These are phyloP conservation scores for Platanista minor DNA, from an alignment of 2,113 vertebrate species.

Conservation along the genomic window DNA sequence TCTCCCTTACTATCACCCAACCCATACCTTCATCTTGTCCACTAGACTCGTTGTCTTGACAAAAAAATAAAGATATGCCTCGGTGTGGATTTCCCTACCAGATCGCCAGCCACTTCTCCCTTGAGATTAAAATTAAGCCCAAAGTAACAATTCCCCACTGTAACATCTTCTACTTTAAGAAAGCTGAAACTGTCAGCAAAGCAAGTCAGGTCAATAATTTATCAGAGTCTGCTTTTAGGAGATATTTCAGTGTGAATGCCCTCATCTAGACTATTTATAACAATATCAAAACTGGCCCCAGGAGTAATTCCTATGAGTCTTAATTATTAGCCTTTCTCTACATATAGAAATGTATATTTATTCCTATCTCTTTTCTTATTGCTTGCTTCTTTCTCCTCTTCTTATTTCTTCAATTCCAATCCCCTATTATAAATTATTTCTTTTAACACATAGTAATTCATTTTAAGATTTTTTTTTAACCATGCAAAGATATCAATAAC, in stretches of 20 bases:
- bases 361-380: not conserved
- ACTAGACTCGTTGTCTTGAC: not conserved
- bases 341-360: not conserved
- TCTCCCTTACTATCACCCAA: not conserved
- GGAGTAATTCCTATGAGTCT: constrained; percentile 2
- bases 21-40: not conserved
- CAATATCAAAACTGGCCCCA: constrained; percentile 19
- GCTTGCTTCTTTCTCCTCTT: not conserved
- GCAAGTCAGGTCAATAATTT: constrained; percentile 60
- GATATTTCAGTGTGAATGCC: constrained; percentile 24
- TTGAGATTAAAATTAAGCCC: constrained; percentile 20
- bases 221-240: constrained; percentile 47
- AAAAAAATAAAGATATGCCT: not conserved
- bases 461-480: not conserved
- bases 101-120: not conserved
- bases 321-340: constrained; percentile 44
- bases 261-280: constrained; percentile 45
- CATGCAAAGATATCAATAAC: not conserved
- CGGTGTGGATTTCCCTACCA: not conserved
- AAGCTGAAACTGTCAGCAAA: constrained; percentile 63
- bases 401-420: not conserved
- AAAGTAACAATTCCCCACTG: not conserved
- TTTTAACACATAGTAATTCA: not conserved
- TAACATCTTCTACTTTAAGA: constrained; percentile 26
- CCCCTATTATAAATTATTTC: not conserved